Evolutionary conservation across 2,888 invertebrate species (phyloP).

Genomic region (Meta bourneti): DNA sequence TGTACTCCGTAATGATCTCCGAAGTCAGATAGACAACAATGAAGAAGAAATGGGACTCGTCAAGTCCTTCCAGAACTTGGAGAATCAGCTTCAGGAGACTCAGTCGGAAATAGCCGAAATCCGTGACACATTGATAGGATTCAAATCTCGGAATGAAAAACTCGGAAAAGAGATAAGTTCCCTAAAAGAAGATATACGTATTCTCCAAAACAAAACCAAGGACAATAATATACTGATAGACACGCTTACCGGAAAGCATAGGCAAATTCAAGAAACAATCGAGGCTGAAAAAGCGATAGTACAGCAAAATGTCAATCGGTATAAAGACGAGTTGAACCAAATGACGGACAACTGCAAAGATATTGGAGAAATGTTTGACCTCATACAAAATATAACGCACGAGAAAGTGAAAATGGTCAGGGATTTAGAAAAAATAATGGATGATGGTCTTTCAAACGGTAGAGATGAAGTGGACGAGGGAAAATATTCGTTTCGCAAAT

Average conservation of each 20-base stretch:
- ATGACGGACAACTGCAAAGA: slow-evolving; percentile 1
- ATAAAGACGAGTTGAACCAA: slow-evolving; percentile 21
- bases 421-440: neutral
- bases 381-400: slow-evolving; percentile 14
- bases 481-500: neutral
- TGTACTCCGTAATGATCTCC: slow-evolving; percentile 36
- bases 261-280: slow-evolving; percentile 47
- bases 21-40: slow-evolving; percentile 37
- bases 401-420: slow-evolving; percentile 24
- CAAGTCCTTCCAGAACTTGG: slow-evolving; percentile 21
- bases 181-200: slow-evolving; percentile 19
- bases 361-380: slow-evolving; percentile 18
- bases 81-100: slow-evolving; percentile 29
- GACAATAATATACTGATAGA: slow-evolving; percentile 57
- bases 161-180: slow-evolving; percentile 18
- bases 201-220: slow-evolving; percentile 15
- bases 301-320: slow-evolving; percentile 24
- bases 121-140: slow-evolving; percentile 6
- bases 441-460: neutral
- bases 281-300: slow-evolving; percentile 44
- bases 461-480: neutral
- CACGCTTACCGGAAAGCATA: slow-evolving; percentile 23
- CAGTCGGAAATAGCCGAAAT: slow-evolving; percentile 33
- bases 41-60: slow-evolving; percentile 57
- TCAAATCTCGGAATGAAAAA: slow-evolving; percentile 20